Evolutionary conservation across 1,140 invertebrate species (phyloP).

Genomic region (Penaeus chinensis): DNA sequence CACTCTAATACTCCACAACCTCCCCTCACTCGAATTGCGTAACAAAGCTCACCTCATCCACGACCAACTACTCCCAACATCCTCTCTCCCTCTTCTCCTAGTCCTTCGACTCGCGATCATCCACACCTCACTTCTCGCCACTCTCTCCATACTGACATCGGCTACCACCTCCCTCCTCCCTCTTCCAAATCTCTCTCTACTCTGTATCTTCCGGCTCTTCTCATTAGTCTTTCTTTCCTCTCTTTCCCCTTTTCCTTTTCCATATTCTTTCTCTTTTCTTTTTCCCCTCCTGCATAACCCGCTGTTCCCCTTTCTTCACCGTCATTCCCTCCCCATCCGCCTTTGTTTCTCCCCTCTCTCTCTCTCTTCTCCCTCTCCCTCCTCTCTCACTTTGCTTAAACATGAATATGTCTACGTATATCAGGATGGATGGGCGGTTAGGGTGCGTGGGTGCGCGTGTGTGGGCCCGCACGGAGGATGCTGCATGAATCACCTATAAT

Average conservation of each 20-base stretch:
- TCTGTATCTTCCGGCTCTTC: not conserved
- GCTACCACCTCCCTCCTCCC: not conserved
- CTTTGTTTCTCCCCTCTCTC: not conserved
- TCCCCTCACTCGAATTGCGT: not conserved
- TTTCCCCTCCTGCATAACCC: not conserved
- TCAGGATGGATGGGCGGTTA: too few relatives aligned
- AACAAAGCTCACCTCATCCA: not conserved
- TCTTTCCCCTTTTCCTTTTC: slow-evolving; percentile 9
- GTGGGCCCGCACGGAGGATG: too few relatives aligned
- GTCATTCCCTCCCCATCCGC: not conserved
- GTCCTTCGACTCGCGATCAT: too few relatives aligned
- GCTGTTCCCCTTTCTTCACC: not conserved
- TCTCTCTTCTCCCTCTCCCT: too few relatives aligned
- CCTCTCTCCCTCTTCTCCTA: not conserved
- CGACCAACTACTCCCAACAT: not conserved
- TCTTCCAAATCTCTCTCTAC: not conserved
- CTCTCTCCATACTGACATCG: not conserved
- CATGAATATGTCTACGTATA: too few relatives aligned
- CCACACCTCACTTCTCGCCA: not conserved
- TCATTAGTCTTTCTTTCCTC: not conserved
- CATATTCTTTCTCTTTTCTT: not conserved
- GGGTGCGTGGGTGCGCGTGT: too few relatives aligned
- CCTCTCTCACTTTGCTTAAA: too few relatives aligned
- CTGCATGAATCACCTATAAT: too few relatives aligned
- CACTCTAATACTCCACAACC: not conserved